These are phyloP conservation scores for Plectropomus leopardus DNA, from an alignment of 2,113 vertebrate species.

Conservation along the genomic window DNA sequence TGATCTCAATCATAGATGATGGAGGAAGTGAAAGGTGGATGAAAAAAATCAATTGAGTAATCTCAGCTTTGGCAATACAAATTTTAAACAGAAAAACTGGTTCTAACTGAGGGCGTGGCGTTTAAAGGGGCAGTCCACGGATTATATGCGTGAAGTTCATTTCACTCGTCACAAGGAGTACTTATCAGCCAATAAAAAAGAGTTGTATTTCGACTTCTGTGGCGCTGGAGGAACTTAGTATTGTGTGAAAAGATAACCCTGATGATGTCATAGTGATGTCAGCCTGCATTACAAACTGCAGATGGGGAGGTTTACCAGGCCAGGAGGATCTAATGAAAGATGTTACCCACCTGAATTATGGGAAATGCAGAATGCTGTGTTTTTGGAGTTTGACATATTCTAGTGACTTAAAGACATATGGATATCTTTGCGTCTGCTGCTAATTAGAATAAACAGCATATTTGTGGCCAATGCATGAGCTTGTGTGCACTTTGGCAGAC, in stretches of 20 bases:
- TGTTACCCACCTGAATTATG: background rate
- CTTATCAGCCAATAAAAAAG: background rate
- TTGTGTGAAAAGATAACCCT: background rate
- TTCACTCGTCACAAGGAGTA: background rate
- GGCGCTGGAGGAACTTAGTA: background rate
- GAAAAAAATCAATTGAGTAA: conserved; percentile 22
- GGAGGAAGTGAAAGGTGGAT: conserved; percentile 7
- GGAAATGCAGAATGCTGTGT: too few species aligned
- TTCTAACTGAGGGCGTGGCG: background rate
- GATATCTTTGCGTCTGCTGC: too few species aligned
- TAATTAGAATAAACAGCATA: too few species aligned
- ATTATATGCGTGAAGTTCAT: background rate
- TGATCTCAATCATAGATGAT: conserved; percentile 15
- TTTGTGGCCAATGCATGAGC: too few species aligned
- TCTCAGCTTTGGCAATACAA: background rate
- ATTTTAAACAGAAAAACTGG: background rate
- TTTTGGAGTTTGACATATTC: too few species aligned
- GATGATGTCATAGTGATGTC: conserved; percentile 26
- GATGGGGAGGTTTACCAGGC: conserved; percentile 3
- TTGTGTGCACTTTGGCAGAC: too few species aligned
- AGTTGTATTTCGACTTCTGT: background rate
- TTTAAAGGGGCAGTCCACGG: background rate
- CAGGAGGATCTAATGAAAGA: background rate
- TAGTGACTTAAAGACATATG: too few species aligned
- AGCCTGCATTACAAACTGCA: background rate